Conservation (phyloP, 2,888 invertebrate species). For the Biston betularia region DNA sequence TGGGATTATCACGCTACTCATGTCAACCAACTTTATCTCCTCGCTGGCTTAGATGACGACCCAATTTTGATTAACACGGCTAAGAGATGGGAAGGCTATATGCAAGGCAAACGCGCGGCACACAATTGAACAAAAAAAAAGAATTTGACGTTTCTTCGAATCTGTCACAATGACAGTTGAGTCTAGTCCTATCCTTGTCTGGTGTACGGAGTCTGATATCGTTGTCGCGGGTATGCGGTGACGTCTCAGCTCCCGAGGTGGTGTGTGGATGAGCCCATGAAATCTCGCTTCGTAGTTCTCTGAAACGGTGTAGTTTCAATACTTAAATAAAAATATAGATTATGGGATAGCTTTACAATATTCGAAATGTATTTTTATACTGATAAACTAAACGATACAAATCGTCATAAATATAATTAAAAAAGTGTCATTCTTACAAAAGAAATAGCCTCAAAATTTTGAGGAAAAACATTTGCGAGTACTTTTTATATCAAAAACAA, state of each 20-base stretch:
- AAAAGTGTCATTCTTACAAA: background rate
- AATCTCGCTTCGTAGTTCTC: constrained; percentile 3
- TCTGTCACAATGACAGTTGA: constrained; percentile 32
- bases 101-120: constrained; percentile 97
- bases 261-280: constrained; percentile 14
- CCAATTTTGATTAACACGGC: constrained; percentile 94
- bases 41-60: constrained; percentile 94
- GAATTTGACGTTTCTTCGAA: constrained; percentile 28
- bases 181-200: constrained; percentile 35
- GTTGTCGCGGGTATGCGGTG: constrained; percentile 4
- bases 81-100: constrained; percentile 97
- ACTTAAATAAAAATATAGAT: constrained; percentile 22
- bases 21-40: constrained; percentile 96
- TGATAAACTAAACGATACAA: background rate
- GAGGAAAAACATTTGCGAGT: no score
- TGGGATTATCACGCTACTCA: constrained; percentile 99
- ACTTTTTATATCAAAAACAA: no score
- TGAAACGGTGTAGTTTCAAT: constrained; percentile 5
- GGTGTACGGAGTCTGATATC: constrained; percentile 27
- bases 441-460: no score
- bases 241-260: constrained; percentile 27
- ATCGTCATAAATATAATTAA: background rate
- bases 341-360: constrained; percentile 10
- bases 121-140: constrained; percentile 90
- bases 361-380: constrained; percentile 22